Percentiles rank a stretch among this genome's conserved stretches.
phyloP scores from a whole-genome alignment of 2,797 vertebrate species.

The Linurgus olivaceus region DNA sequence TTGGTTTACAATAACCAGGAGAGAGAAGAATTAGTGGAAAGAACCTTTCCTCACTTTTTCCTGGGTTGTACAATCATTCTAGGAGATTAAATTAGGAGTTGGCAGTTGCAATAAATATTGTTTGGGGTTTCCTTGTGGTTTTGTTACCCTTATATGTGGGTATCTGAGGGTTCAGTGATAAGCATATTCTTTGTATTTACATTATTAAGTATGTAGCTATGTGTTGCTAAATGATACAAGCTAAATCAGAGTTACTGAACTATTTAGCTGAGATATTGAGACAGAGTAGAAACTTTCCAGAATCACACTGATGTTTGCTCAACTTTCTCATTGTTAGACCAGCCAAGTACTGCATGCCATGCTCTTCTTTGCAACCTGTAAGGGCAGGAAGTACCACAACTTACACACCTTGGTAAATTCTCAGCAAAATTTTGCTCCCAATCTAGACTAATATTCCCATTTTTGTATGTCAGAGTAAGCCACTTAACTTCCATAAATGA shows the following conservation, averaged over 20 bases:
- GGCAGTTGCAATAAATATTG: background rate
- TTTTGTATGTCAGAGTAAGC: background rate
- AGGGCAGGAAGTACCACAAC: background rate
- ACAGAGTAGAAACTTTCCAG: too few species aligned
- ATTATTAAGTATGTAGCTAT: background rate
- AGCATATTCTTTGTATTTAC: background rate
- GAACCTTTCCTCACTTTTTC: background rate
- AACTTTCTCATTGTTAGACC: background rate
- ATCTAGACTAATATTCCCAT: background rate
- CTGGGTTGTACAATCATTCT: background rate
- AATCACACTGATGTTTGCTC: background rate
- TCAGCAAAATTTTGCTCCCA: background rate
- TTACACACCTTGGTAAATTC: background rate
- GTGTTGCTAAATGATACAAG: background rate
- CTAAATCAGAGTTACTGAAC: background rate
- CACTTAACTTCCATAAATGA: background rate
- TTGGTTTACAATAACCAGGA: background rate
- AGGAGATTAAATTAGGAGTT: background rate
- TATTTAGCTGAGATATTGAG: background rate
- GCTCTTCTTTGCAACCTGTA: background rate
- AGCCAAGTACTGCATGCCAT: background rate
- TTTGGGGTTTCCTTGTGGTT: background rate
- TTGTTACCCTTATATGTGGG: background rate
- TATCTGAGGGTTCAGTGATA: background rate
- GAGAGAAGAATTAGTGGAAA: background rate